Evolutionary conservation across 1,140 invertebrate genomes (phyloP), one percentile per base, ranked within the genome.

Genomic region (Aphelenchoides fujianensis): DNA sequence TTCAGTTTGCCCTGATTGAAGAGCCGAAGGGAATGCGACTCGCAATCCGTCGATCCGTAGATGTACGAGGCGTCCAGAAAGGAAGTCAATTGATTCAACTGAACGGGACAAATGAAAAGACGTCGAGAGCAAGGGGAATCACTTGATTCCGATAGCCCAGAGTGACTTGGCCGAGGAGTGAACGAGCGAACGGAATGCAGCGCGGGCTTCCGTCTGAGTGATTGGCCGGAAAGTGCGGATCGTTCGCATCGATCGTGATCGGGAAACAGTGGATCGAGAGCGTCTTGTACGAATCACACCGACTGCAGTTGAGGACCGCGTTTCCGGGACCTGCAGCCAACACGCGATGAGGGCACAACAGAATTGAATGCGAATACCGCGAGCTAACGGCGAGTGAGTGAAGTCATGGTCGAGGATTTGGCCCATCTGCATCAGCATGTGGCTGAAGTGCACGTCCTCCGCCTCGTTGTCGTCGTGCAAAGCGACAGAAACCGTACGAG

Each of bases 111-210:
- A 27, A n/a, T 2, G 36, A 27, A 16, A 30, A 1, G 0, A 7
- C 12, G 23, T 12, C 12, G 41, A 12, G 12, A 48, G 12, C 23
- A 12, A 48, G 23, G 23, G 23, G 23, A 48, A 12, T 61, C 36
- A 88, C 78, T 27, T 68, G 74, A 59, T 71, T 74, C 36, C 71
- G 28, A 32, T 73, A 84, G 5, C 80, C 80, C 41, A 94, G 86
- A 53, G 90, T 89, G 74, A 92, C 90, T 82, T 95, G 92, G 30
- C 92, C 93, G 2, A 92, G 91, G 67, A 95, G 85, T 32, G 92
- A 94, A 82, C 93, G 90, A 88, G 94, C 94, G 79, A 94, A 95
- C 3, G 93, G 92, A 84, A 96, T 92, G 82, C 94, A 96, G 69
- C 94, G 88, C 35, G 91, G 88, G 63, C 89, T 88, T 1, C 93